These are phyloP conservation scores for Aplocera efformata DNA, from an alignment of 2,888 invertebrate genomes.

Conservation along the genomic window DNA sequence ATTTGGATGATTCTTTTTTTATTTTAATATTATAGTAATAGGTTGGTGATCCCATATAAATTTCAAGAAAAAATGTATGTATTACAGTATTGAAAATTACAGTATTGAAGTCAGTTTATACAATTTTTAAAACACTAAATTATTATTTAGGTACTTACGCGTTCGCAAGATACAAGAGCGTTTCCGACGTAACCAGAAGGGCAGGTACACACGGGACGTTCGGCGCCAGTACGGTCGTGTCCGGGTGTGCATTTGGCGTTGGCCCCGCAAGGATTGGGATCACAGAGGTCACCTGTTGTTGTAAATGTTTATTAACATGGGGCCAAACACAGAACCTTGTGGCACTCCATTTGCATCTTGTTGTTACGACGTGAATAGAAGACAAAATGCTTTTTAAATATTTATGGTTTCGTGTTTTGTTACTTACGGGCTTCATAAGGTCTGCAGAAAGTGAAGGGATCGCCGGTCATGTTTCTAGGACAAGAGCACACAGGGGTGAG, in stretches of 20 bases:
- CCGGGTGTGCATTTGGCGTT: slow-evolving; percentile 91
- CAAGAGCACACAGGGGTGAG: slow-evolving; percentile 92
- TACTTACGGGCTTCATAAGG: slow-evolving; percentile 88
- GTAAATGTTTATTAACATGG: not conserved
- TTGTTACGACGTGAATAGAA: no score
- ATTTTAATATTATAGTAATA: no score
- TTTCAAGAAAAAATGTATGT: no score
- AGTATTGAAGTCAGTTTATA: no score
- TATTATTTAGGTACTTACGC: slow-evolving; percentile 53
- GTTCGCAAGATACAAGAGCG: slow-evolving; percentile 84
- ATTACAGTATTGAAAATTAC: no score
- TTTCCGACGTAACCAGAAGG: slow-evolving; percentile 89
- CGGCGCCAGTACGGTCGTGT: slow-evolving; percentile 88
- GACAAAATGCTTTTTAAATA: no score
- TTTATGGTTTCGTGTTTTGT: no score
- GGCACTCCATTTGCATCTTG: not conserved
- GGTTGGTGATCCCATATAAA: no score
- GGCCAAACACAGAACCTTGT: slow-evolving; percentile 11
- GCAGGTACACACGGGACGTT: slow-evolving; percentile 93
- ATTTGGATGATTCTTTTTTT: no score
- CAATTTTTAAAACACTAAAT: no score
- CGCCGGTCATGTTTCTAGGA: slow-evolving; percentile 92
- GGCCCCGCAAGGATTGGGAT: slow-evolving; percentile 92
- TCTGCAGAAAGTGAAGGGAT: slow-evolving; percentile 90
- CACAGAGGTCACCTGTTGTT: slow-evolving; percentile 86